Evolutionary conservation across 1,140 invertebrate genomes (phyloP).

Genomic region (Drosophila ficusphila): DNA sequence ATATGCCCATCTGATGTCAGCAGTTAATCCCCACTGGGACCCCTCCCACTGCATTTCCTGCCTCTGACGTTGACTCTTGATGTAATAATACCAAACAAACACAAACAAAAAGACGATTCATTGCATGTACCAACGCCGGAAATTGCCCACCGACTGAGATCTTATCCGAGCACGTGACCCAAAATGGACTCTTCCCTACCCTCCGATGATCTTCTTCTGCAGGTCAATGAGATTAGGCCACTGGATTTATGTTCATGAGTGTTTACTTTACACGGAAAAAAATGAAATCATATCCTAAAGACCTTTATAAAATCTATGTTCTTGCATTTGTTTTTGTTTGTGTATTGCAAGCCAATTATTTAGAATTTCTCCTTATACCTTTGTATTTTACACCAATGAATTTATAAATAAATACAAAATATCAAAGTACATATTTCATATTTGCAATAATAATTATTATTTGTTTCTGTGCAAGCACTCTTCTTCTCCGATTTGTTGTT

Average conservation of each 20-base stretch:
- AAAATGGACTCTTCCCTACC: slow-evolving; percentile 33
- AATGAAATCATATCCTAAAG: neutral
- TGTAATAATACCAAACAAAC: slow-evolving; percentile 60
- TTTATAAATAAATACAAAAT: too few relatives aligned
- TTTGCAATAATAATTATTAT: neutral
- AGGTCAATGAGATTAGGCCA: slow-evolving; percentile 69
- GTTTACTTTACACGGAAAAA: slow-evolving; percentile 10
- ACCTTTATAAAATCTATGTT: too few relatives aligned
- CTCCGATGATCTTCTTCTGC: slow-evolving; percentile 22
- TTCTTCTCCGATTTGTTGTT: neutral
- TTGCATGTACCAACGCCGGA: slow-evolving; percentile 73
- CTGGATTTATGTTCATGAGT: slow-evolving; percentile 40
- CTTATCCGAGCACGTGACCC: slow-evolving; percentile 76
- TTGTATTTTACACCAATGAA: too few relatives aligned
- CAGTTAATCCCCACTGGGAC: slow-evolving; percentile 22
- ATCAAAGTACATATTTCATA: too few relatives aligned
- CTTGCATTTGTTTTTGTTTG: too few relatives aligned
- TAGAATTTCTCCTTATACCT: too few relatives aligned
- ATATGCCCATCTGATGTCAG: slow-evolving; percentile 9
- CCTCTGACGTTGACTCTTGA: slow-evolving; percentile 47
- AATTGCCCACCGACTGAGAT: slow-evolving; percentile 78
- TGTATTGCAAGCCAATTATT: too few relatives aligned
- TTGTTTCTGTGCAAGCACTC: slow-evolving; percentile 20
- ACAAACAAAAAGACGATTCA: slow-evolving; percentile 66
- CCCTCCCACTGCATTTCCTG: slow-evolving; percentile 38